These are phyloP conservation scores for Emys orbicularis DNA, from an alignment of 2,797 vertebrate genomes.

Conservation along the genomic window DNA sequence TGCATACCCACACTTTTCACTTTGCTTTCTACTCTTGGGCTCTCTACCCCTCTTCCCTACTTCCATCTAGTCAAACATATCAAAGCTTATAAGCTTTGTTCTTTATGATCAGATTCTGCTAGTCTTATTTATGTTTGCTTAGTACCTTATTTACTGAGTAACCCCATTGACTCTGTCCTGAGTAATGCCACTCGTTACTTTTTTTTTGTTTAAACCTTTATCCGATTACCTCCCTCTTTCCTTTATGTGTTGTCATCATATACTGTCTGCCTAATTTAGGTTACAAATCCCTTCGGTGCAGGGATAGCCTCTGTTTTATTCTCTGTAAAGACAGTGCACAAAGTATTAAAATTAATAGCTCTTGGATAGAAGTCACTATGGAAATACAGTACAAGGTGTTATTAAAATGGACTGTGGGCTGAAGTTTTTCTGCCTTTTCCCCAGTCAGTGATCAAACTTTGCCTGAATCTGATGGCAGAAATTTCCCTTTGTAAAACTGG, in stretches of 20 bases:
- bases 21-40: constrained; percentile 49
- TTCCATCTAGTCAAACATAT: constrained; percentile 47
- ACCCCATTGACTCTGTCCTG: not conserved
- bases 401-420: not conserved
- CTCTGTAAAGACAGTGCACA: not conserved
- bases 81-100: constrained; percentile 23
- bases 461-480: not conserved
- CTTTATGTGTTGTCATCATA: not conserved
- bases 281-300: not conserved
- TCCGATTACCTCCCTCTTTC: not conserved
- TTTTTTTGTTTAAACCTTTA: not conserved
- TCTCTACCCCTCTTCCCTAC: not conserved
- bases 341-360: not conserved
- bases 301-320: not conserved
- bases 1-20: not conserved
- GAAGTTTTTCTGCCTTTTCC: not conserved
- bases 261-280: not conserved
- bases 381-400: not conserved
- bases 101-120: constrained; percentile 38
- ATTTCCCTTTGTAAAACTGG: not conserved
- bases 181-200: not conserved
- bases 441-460: not conserved
- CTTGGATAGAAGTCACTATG: not conserved
- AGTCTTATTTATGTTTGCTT: not conserved
- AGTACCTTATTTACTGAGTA: constrained; percentile 5